Base-by-base conservation (phyloP, 1,140 invertebrate species). In the Neuroterus valhalla region DNA sequence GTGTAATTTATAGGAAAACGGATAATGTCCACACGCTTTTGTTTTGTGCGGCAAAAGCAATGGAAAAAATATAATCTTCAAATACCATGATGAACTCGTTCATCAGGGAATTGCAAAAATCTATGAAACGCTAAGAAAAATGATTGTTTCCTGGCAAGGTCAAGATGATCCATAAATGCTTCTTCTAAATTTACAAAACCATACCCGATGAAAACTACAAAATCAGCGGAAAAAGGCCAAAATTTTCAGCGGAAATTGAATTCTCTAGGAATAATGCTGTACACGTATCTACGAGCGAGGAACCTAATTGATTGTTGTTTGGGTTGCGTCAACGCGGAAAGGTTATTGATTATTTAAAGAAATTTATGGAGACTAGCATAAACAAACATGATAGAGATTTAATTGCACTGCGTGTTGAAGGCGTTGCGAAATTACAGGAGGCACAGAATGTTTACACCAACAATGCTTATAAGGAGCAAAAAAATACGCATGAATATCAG, bases 241-340 rank as follows among this genome's bases (percentile, higher is more conserved):
- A 31, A 31, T 5, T 2, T 31, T 5, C 26, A 2, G 5, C 5
- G 44, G 75, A 78, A 1, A 70, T 80, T 6, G 81, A 84, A 73
- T 83, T 76, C 75, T 74, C 74, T 2, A 26, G 80, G 10, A 85
- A 85, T 62, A 85, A 85, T 71, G 72, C 76, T 2, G 70, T 77
- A 10, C 55, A 72, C 50, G 68, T 76, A 50, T 43, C 78, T 0
- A 83, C 78, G 0, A 71, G 77, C 17, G 69, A 81, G 68, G 78
- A 69, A 6, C 81, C 82, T 0, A 70, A 45, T 23, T 52, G 31
- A 31, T 62, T 85, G 12, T 83, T 43, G 55, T 74, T 21, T 81
- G 82, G n/a, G n/a, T n/a, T n/a, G n/a, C n/a, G n/a, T n/a, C n/a
- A n/a, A n/a, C n/a, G n/a, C n/a, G n/a, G n/a, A 0, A 69, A 72